Evolutionary conservation across 2,797 vertebrate genomes (phyloP).

Genomic region (Pteropus rufus): DNA sequence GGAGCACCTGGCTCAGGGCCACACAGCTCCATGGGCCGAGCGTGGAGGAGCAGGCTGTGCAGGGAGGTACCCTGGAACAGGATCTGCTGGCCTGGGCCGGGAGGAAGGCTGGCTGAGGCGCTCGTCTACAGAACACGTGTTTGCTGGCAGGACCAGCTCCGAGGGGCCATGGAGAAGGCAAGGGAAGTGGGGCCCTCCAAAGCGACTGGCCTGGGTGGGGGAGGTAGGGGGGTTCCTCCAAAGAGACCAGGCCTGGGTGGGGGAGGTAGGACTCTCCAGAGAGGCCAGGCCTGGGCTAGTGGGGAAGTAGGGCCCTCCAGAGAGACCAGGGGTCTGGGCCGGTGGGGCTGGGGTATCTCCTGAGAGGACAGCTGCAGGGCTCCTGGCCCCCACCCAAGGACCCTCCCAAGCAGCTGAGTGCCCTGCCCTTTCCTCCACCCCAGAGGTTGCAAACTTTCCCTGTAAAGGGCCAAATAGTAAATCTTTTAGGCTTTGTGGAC

Average conservation of each 20-base stretch:
- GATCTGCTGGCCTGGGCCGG: neutral
- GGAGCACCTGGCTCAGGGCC: neutral
- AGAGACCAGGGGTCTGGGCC: neutral
- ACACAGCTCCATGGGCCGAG: neutral
- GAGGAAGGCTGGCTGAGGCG: neutral
- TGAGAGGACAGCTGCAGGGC: neutral
- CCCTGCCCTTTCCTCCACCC: neutral
- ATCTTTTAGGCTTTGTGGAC: neutral
- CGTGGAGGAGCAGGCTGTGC: accelerated
- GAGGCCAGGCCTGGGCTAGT: neutral
- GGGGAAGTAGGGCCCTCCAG: neutral
- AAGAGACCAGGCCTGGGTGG: neutral
- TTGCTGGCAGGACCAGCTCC: neutral
- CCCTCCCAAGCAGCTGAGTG: accelerated
- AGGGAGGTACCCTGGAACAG: neutral
- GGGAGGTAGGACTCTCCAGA: neutral
- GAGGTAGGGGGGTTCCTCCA: neutral
- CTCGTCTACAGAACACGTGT: neutral
- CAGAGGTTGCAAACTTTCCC: neutral
- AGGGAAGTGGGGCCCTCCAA: neutral
- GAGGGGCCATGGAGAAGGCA: neutral
- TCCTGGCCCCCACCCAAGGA: neutral
- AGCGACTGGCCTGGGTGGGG: neutral
- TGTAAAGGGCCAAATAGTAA: neutral
- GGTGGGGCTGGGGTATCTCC: neutral